These are phyloP conservation scores for Apaloderma vittatum DNA, from an alignment of 2,113 vertebrate species.

Conservation along the genomic window DNA sequence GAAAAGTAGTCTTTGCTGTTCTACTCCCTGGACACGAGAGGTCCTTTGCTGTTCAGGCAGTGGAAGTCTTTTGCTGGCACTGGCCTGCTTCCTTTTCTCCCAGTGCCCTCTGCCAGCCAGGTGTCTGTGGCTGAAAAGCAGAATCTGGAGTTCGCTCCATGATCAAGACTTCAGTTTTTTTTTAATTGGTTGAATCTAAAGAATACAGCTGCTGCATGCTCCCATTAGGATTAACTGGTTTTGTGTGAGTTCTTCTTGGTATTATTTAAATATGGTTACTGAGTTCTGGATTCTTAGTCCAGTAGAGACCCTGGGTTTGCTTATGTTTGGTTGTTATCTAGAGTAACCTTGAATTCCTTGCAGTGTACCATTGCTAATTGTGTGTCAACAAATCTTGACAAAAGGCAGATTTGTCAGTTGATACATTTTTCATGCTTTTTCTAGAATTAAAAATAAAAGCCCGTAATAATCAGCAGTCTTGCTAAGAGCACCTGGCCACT, in stretches of 20 bases:
- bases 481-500: neutral
- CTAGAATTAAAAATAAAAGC: neutral
- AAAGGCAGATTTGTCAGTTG: neutral
- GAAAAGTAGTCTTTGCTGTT: neutral
- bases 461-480: neutral
- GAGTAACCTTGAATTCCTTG: neutral
- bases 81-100: neutral
- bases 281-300: neutral
- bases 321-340: neutral
- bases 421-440: neutral
- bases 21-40: neutral
- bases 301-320: neutral
- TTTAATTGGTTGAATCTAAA: neutral
- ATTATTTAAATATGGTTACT: neutral
- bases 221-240: neutral
- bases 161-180: neutral
- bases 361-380: neutral
- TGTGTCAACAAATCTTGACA: neutral
- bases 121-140: neutral
- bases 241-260: neutral
- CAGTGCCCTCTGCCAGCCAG: neutral
- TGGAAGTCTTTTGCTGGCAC: neutral
- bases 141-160: neutral
- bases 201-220: neutral
- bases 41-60: neutral